Percentiles rank a stretch among this genome's conserved stretches.
Evolutionary conservation across 2,797 vertebrate genomes (phyloP).

Genomic region (Neopelma chrysocephalum): DNA sequence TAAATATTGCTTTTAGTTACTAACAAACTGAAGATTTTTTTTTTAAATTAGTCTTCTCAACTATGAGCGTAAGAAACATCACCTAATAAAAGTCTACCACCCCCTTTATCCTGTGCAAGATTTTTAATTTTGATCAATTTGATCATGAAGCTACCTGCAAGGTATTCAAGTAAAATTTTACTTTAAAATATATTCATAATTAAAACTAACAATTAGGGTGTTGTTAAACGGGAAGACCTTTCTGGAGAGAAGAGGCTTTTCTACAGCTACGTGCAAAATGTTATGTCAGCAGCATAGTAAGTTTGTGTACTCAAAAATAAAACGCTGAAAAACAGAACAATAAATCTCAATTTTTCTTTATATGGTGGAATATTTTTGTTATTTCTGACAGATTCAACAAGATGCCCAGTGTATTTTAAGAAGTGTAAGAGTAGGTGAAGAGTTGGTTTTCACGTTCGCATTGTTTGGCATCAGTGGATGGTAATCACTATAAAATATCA

Average conservation of each 20-base stretch:
- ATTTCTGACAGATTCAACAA: not conserved
- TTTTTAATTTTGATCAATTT: conserved; percentile 19
- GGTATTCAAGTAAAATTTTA: not conserved
- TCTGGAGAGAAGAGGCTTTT: conserved; percentile 1
- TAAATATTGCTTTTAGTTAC: not conserved
- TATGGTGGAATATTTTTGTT: not conserved
- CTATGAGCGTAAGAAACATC: not conserved
- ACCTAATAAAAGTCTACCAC: not conserved
- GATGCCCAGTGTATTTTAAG: not conserved
- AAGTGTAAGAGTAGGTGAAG: not conserved
- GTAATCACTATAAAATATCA: not conserved
- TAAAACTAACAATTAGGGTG: not conserved
- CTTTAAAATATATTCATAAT: conserved; percentile 1
- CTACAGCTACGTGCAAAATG: conserved; percentile 36
- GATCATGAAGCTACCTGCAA: conserved; percentile 1
- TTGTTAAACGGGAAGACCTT: not conserved
- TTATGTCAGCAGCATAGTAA: not conserved
- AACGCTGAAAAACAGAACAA: conserved; percentile 2
- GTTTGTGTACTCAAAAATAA: not conserved
- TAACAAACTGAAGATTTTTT: not conserved
- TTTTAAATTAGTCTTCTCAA: not conserved
- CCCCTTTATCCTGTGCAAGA: not conserved
- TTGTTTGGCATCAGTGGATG: not conserved
- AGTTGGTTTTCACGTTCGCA: not conserved
- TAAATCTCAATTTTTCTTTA: not conserved